Evolutionary conservation across 2,113 vertebrate genomes (phyloP).

Genomic region (Aegotheles bennettii): DNA sequence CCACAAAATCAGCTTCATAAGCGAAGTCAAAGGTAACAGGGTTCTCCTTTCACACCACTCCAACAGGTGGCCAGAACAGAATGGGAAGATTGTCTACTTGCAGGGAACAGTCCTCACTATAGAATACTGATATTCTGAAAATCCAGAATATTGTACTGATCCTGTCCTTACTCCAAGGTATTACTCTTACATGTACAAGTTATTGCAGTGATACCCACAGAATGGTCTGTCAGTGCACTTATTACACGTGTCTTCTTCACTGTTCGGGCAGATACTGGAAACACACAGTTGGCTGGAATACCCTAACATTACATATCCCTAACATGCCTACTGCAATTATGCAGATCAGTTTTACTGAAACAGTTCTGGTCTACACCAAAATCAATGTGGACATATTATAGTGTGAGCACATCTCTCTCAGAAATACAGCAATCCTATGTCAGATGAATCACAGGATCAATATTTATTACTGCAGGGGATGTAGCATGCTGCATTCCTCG

Average conservation of each 20-base stretch:
- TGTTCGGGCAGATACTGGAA: background rate
- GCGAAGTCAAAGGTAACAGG: background rate
- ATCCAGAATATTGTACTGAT: background rate
- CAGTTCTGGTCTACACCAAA: background rate
- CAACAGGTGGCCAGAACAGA: background rate
- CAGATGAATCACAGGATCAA: background rate
- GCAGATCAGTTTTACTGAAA: background rate
- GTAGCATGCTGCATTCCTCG: background rate
- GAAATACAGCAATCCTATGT: background rate
- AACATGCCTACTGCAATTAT: background rate
- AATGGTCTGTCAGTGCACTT: background rate
- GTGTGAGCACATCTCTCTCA: background rate
- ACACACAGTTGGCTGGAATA: background rate
- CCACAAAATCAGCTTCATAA: background rate
- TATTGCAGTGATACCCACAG: background rate
- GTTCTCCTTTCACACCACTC: background rate
- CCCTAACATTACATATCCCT: background rate
- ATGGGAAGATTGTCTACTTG: background rate
- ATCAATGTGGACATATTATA: background rate
- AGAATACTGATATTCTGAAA: background rate
- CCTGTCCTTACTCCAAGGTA: background rate
- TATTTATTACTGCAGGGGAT: background rate
- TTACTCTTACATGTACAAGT: background rate
- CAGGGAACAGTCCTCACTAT: background rate
- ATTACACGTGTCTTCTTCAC: background rate